Evolutionary conservation across 1,140 invertebrate species (phyloP), one percentile per base, ranked within the genome.

Genomic region (Neocloeon triangulifer): DNA sequence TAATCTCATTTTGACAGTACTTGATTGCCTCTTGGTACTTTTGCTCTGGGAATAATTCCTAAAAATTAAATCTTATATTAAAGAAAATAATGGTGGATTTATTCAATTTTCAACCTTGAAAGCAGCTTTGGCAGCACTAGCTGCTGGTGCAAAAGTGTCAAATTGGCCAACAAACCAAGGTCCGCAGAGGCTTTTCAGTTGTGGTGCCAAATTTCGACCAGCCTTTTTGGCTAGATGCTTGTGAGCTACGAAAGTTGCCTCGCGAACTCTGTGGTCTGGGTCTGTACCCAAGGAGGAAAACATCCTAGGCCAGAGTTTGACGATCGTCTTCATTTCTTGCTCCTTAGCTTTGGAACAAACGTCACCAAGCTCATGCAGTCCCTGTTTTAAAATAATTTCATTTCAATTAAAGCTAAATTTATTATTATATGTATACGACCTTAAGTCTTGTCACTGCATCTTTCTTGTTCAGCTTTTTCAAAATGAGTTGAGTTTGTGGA

Each of bases 391-490:
- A n/a, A 36, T 27, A 35, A 35, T 20, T n/a, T n/a, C n/a, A n/a
- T n/a, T n/a, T n/a, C n/a, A n/a, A n/a, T n/a, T n/a, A n/a, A n/a
- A n/a, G n/a, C n/a, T n/a, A 36, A 37, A 19, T 28, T 17, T 27
- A 30, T 20, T 28, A 32, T 31, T 28, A 34, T 16, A 32, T 22
- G 21, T 27, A 25, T 38, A n/a, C n/a, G 49, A 76, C 75, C 58
- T 86, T 88, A 20, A 73, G 61, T 52, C 81, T 86, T 4, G 84
- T 91, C 2, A 68, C 71, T 3, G 66, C 52, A 65, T 89, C 81
- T 48, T 79, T 84, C 49, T 91, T 91, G 15, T 63, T 66, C 53
- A 89, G 64, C 54, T 77, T 77, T 35, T 73, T 72, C 12, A 78
- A 49, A 18, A 69, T 57, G 5, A 76, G 43, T 42, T 70, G 66